phyloP scores from a whole-genome alignment of 2,113 vertebrate species.

The Corythoichthys haematopterus region DNA sequence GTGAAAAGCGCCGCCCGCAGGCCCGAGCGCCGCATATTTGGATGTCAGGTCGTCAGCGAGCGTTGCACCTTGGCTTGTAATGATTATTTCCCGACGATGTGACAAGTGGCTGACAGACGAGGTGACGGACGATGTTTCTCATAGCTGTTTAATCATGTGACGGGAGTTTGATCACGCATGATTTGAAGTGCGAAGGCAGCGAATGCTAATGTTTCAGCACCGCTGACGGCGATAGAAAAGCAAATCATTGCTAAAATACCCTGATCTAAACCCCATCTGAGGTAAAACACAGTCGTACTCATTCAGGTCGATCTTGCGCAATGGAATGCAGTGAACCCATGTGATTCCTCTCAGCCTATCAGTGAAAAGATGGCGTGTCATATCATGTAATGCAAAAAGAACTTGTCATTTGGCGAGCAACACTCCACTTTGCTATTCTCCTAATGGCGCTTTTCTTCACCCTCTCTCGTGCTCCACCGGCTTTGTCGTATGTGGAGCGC shows the following conservation, averaged over 20 bases:
- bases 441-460: conserved; percentile 35
- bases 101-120: conserved; percentile 57
- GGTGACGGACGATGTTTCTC: conserved; percentile 51
- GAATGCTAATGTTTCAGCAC: too few relatives aligned
- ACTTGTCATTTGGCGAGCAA: conserved; percentile 22
- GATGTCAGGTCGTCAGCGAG: conserved; percentile 58
- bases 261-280: too few relatives aligned
- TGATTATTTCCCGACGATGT: conserved; percentile 67
- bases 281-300: too few relatives aligned
- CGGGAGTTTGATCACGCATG: conserved; percentile 20
- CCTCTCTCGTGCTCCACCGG: conserved; percentile 30
- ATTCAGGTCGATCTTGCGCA: neutral
- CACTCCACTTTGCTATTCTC: neutral
- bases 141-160: conserved; percentile 60
- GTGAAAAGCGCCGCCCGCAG: conserved; percentile 34
- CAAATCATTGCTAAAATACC: too few relatives aligned
- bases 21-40: conserved; percentile 62
- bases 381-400: conserved; percentile 7
- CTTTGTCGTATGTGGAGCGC: conserved; percentile 38
- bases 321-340: neutral
- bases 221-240: too few relatives aligned
- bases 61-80: conserved; percentile 64
- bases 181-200: too few relatives aligned
- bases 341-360: neutral
- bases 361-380: neutral